Evolutionary conservation across 2,797 vertebrate species (phyloP), one percentile per base, ranked within the genome.

Genomic region (Sebastes umbrosus): DNA sequence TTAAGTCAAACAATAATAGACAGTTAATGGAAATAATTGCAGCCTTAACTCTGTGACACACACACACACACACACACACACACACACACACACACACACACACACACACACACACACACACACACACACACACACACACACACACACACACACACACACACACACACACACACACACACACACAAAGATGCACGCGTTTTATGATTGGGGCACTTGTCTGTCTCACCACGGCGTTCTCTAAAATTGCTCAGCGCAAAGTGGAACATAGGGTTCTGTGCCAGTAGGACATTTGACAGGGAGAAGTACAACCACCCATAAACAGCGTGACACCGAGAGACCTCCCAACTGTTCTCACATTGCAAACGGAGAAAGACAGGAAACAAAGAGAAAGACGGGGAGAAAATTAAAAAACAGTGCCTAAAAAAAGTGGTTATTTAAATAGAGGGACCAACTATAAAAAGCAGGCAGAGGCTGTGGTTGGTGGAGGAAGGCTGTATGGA

Each of bases 221-320:
- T 71, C 62, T 72, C 75, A 29, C 18, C 27, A 29, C 6, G 2
- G 43, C 76, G 67, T 74, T 71, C 80, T 83, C 65, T 22, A 57
- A 73, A 87, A 82, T 66, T 74, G 63, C 55, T 76, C 32, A 9
- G 20, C 32, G 22, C 43, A 39, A 80, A 84, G 66, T 76, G 77
- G 85, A 90, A 79, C 64, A 84, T 7, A 32, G 8, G 29, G 31
- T 69, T 50, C 78, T 24, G 18, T 67, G 62, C 73, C 74, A 69
- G 77, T 76, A 82, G 77, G 78, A 82, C 65, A 83, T 83, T 70
- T 84, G 22, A 89, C 70, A 65, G 50, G 59, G 58, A 64, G 43
- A 76, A 80, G 77, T 46, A 67, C 67, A 72, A 67, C n/a, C 57
- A 72, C 66, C 69, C 32, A 25, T 16, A 83, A 64, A 66, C 58